Evolutionary conservation across 2,888 invertebrate genomes (phyloP), one percentile per base, ranked within the genome.

Genomic region (Callyntrura sp.): DNA sequence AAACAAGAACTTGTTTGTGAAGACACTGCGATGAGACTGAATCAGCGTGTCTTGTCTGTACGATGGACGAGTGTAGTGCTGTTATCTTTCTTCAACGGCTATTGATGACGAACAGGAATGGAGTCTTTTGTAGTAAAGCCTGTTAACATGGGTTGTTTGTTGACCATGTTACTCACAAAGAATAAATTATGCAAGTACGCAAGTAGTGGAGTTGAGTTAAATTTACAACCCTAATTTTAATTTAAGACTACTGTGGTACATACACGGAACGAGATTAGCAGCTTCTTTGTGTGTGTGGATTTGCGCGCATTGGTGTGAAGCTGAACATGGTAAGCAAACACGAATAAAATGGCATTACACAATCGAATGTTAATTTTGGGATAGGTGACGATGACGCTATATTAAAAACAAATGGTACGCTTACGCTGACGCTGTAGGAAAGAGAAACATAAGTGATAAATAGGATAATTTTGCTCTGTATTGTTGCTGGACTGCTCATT

Each of bases 191-290:
- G 6, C 2, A 35, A 35, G 35, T 6, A 35, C 35, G 35, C 35
- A 20, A n/a, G 57, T n/a, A 6, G 57, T 57, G 6, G n/a, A n/a
- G 57, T n/a, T 0, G 57, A 17, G 6, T 65, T 35, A 65, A 65
- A 65, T 65, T 65, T 65, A 28, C 65, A 65, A 65, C 65, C 14
- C 65, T 28, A 65, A 65, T 65, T 57, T 57, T 65, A 28, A 35
- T 65, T 35, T 28, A 35, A 14, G 35, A 14, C 65, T 17, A 55
- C 55, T 65, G 0, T 65, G 35, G 35, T 55, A 55, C 28, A 65
- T 28, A 65, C 35, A 65, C 11, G 65, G 65, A 65, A 65, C 65
- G 12, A 4, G 35, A 25, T 51, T 48, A n/a, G n/a, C n/a, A 6
- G 35, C 3, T 35, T 35, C 35, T 35, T 35, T 35, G 35, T 35